These are phyloP conservation scores for Apis cerana DNA, from an alignment of 1,140 invertebrate species.

Conservation along the genomic window DNA sequence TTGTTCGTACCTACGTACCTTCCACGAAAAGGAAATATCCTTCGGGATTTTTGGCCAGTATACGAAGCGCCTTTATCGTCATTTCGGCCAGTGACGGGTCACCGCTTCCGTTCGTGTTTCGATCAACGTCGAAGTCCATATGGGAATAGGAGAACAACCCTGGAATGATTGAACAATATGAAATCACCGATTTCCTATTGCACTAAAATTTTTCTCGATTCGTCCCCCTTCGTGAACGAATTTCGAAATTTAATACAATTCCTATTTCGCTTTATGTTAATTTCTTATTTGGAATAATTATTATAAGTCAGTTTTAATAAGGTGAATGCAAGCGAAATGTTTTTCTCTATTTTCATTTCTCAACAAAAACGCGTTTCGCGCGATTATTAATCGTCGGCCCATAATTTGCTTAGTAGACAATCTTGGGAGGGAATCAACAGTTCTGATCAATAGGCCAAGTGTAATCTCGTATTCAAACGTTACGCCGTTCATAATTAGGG, in stretches of 20 bases:
- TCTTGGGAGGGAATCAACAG: conserved; percentile 16
- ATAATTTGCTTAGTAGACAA: conserved; percentile 35
- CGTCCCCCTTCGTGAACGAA: not conserved
- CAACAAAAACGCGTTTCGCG: not conserved
- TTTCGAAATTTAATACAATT: too few species aligned
- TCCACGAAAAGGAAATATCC: conserved; percentile 95
- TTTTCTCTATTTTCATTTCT: too few species aligned
- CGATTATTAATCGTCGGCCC: conserved; percentile 6
- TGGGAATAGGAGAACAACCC: conserved; percentile 83
- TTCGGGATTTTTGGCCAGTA: conserved; percentile 88
- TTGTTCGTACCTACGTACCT: conserved; percentile 82
- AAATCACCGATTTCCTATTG: not conserved
- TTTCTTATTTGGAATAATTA: too few species aligned
- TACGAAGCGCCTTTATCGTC: conserved; percentile 89
- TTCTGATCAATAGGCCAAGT: conserved; percentile 33
- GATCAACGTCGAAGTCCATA: conserved; percentile 83
- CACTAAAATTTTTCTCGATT: not conserved
- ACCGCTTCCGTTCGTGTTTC: conserved; percentile 83
- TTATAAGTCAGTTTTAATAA: too few species aligned
- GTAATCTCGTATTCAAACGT: conserved; percentile 44
- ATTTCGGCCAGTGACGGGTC: conserved; percentile 92
- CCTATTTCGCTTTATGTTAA: too few species aligned
- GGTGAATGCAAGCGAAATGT: too few species aligned
- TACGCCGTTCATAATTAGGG: conserved; percentile 44
- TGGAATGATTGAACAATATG: conserved; percentile 58